Conservation (phyloP, 2,797 vertebrate species). For the Sciurus carolinensis region DNA sequence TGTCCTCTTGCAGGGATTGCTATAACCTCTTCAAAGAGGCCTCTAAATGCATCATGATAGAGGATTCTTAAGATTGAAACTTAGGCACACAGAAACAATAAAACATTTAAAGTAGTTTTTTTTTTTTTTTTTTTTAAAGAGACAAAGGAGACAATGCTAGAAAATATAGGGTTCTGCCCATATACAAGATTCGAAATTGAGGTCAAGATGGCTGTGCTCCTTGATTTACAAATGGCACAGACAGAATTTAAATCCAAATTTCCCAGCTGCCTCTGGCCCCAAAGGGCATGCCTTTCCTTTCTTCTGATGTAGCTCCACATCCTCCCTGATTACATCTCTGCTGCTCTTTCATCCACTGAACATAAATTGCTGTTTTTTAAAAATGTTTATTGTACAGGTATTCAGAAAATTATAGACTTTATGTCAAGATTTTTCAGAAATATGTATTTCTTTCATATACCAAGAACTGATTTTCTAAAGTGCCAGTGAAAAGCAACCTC, state of each 20-base stretch:
- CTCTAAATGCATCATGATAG: not conserved
- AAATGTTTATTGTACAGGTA: not conserved
- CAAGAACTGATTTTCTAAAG: not conserved
- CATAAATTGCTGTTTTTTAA: not conserved
- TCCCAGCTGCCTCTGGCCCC: not conserved
- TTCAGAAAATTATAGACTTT: constrained; percentile 22
- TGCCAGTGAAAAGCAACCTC: not conserved
- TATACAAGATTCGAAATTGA: not conserved
- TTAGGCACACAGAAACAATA: not conserved
- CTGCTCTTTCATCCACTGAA: not conserved
- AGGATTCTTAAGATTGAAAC: not conserved
- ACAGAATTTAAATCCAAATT: not conserved
- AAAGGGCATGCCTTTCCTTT: not conserved
- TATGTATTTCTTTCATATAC: not conserved
- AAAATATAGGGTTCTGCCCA: not conserved
- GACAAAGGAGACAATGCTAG: not conserved
- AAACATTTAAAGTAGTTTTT: not conserved
- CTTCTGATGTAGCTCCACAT: not conserved
- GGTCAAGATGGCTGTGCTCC: fast-evolving
- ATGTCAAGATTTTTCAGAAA: not conserved
- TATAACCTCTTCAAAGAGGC: not conserved
- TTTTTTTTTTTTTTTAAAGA: not conserved
- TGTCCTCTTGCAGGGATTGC: not conserved
- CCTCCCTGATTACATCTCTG: not conserved
- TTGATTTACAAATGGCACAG: not conserved